phyloP scores from a whole-genome alignment of 2,888 invertebrate species.

The Galeopsomyia nigrocyanea region DNA sequence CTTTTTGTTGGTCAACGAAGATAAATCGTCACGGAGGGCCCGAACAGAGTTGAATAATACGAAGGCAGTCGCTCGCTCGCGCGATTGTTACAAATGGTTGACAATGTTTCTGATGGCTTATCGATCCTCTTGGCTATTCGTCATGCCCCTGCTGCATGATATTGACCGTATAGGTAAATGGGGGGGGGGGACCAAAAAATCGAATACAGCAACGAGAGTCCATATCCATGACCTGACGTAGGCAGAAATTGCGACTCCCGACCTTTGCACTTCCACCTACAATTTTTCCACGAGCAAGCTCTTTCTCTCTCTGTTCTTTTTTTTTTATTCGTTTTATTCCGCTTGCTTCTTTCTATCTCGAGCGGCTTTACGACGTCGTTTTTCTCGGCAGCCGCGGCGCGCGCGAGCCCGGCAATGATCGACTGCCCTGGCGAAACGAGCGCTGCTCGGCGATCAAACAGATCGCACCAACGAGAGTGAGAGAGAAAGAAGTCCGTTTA shows the following conservation, averaged over 20 bases:
- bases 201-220: neutral
- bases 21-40: constrained; percentile 44
- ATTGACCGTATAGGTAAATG: constrained; percentile 21
- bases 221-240: constrained; percentile 10
- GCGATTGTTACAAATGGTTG: constrained; percentile 52
- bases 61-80: constrained; percentile 1
- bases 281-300: constrained; percentile 4
- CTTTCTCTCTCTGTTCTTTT: neutral
- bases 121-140: constrained; percentile 49
- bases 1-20: constrained; percentile 42
- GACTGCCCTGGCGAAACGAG: constrained; percentile 30
- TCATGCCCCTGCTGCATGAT: constrained; percentile 38
- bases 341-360: constrained; percentile 5
- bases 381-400: constrained; percentile 9
- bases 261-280: constrained; percentile 8
- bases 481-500: constrained; percentile 20
- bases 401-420: constrained; percentile 36
- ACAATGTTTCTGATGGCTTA: constrained; percentile 49
- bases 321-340: constrained; percentile 15
- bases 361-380: constrained; percentile 30
- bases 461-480: constrained; percentile 14
- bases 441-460: constrained; percentile 31
- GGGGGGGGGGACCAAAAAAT: constrained; percentile 11
- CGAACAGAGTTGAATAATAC: constrained; percentile 40
- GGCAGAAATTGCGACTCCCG: constrained; percentile 29